Evolutionary conservation across 2,888 invertebrate genomes (phyloP), one percentile per base, ranked within the genome.

Genomic region (Listrodromus nycthemerus): DNA sequence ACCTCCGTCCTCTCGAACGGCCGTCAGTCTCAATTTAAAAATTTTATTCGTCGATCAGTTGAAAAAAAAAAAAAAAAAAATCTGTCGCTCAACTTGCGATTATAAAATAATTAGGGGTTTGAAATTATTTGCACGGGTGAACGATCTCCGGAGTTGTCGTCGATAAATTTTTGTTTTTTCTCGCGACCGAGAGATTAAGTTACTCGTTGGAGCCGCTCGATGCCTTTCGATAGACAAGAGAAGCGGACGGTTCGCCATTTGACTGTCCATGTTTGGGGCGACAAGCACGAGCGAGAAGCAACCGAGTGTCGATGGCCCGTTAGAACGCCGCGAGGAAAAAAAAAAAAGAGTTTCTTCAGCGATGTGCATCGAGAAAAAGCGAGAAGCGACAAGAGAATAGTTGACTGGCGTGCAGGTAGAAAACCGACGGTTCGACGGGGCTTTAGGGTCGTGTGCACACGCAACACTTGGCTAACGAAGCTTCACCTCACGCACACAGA

Each of bases 391-490:
- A 61, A 79, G 10, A 66, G 41, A 63, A 61, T 58, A 81, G 73
- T 63, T 45, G 41, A 77, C 45, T 71, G 71, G 71, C 30, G 50
- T 48, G 48, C 21, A 61, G 19, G 21, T 48, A 30, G 10, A 13
- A 41, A 61, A 71, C 73, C 73, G 74, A 69, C 79, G 74, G 73
- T 61, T 82, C 74, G 52, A 27, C 52, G 52, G 27, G 73, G 69
- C 55, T 84, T 78, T 84, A 78, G 84, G 84, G 80, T 74, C 84
- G 84, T 84, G 84, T 84, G 84, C 84, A 84, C 84, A 74, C 77
- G 77, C 65, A 74, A 84, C 81, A 78, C 77, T 84, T 81, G 74
- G 78, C 84, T 84, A 77, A 81, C 74, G 65, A 77, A 70, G 27
- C 67, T 75, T 74, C 70, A 71, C 78, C 65, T 61, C 70, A 48